These are phyloP conservation scores for Benitochromis conjunctus DNA, from an alignment of 2,113 vertebrate genomes.

Conservation along the genomic window DNA sequence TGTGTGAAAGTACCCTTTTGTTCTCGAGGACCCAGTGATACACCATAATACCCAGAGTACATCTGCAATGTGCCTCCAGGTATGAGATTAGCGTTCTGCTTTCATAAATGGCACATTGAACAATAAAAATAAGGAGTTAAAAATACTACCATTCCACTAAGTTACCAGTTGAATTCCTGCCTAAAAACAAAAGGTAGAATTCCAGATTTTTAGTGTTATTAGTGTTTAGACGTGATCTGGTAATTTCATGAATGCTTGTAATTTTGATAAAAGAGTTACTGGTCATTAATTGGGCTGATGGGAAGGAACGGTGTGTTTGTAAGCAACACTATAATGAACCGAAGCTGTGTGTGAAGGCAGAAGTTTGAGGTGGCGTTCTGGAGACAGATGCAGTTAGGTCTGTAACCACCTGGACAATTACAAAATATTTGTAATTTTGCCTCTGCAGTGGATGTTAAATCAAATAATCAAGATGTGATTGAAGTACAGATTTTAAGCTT, in stretches of 20 bases:
- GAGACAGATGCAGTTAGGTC: not conserved
- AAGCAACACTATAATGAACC: not conserved
- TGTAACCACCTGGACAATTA: not conserved
- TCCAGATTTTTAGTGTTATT: not conserved
- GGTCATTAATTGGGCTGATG: not conserved
- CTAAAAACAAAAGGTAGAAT: not conserved
- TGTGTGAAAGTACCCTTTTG: not conserved
- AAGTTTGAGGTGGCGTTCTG: not conserved
- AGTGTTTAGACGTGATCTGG: not conserved
- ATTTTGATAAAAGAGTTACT: not conserved
- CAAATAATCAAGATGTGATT: not conserved
- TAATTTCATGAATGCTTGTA: not conserved
- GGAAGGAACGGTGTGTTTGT: not conserved
- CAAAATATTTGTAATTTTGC: not conserved
- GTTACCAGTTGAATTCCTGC: not conserved
- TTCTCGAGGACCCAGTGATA: not conserved
- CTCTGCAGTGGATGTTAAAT: not conserved
- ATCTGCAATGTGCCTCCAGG: slow-evolving; percentile 16
- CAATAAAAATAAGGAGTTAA: not conserved
- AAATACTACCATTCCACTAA: not conserved
- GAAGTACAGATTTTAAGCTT: not conserved
- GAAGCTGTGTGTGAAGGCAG: slow-evolving; percentile 37
- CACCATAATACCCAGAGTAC: slow-evolving; percentile 32
- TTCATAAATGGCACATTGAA: not conserved
- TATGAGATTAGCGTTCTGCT: not conserved